Percentiles rank a stretch among this genome's conserved stretches.
phyloP scores from a whole-genome alignment of 2,888 invertebrate genomes.

The Mystacides longicornis region DNA sequence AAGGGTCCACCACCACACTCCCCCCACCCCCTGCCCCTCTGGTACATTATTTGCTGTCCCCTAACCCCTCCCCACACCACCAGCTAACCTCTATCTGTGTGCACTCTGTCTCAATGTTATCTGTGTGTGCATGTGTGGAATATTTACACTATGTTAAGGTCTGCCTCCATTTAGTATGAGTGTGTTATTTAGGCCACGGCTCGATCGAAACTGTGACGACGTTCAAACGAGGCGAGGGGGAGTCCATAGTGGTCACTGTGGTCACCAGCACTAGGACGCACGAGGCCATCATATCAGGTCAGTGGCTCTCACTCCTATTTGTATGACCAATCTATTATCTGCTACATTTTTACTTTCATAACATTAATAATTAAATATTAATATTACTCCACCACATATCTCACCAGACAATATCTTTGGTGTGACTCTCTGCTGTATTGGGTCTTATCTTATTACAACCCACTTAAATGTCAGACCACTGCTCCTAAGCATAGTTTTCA shows the following conservation, averaged over 20 bases:
- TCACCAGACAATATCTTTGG: too few species aligned
- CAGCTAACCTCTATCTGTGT: background rate
- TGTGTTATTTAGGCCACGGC: conserved; percentile 42
- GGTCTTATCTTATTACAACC: too few species aligned
- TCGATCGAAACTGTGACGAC: conserved; percentile 50
- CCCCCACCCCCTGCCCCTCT: background rate
- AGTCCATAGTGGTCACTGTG: conserved; percentile 47
- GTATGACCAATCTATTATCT: too few species aligned
- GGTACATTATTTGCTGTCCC: too few species aligned
- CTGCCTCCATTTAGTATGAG: conserved; percentile 14
- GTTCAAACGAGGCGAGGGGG: conserved; percentile 45
- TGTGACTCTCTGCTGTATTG: too few species aligned
- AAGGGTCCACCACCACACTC: background rate
- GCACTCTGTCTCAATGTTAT: background rate
- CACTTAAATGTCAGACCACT: too few species aligned
- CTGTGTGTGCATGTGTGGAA: background rate
- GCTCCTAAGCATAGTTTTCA: too few species aligned
- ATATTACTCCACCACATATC: too few species aligned
- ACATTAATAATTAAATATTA: too few species aligned
- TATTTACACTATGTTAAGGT: conserved; percentile 5
- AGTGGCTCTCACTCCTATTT: too few species aligned
- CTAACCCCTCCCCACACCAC: background rate
- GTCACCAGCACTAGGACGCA: conserved; percentile 56
- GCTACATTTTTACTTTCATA: too few species aligned
- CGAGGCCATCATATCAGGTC: conserved; percentile 58